These are phyloP conservation scores for Erinaceus europaeus DNA, from an alignment of 2,113 vertebrate species.

Conservation along the genomic window DNA sequence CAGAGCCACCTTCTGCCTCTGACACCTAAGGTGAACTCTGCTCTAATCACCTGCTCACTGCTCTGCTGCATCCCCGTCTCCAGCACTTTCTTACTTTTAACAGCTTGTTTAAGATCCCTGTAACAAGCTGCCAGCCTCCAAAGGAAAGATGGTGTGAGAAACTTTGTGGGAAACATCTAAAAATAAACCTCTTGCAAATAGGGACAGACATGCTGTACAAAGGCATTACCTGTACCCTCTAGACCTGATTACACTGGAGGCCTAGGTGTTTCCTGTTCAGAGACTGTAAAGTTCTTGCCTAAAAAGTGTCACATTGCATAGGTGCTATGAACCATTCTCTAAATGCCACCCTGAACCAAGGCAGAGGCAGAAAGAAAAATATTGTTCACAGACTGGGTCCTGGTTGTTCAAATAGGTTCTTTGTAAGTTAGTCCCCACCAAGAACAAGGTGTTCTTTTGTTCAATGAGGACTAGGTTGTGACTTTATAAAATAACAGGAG, in stretches of 20 bases:
- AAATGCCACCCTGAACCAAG: background rate
- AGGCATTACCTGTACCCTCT: slow-evolving; percentile 26
- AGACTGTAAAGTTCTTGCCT: background rate
- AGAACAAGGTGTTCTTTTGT: background rate
- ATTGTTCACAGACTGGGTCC: background rate
- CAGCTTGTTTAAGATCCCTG: slow-evolving; percentile 56
- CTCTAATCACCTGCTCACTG: slow-evolving; percentile 38
- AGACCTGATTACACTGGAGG: background rate
- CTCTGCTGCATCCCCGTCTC: background rate
- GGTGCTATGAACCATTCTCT: background rate
- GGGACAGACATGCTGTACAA: background rate
- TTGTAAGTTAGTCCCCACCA: background rate
- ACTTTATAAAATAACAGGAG: background rate
- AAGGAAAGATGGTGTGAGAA: slow-evolving; percentile 32
- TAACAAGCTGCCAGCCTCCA: slow-evolving; percentile 48
- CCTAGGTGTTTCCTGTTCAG: background rate
- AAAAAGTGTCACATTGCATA: background rate
- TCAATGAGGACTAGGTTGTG: background rate
- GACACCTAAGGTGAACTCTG: slow-evolving; percentile 43
- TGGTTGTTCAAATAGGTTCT: background rate
- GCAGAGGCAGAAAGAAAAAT: background rate
- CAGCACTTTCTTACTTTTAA: slow-evolving; percentile 50
- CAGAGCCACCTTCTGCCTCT: background rate
- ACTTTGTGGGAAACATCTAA: slow-evolving; percentile 41
- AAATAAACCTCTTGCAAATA: slow-evolving; percentile 49